These are phyloP conservation scores for Stenchaetothrips biformis DNA, from an alignment of 2,888 invertebrate species.

Conservation along the genomic window DNA sequence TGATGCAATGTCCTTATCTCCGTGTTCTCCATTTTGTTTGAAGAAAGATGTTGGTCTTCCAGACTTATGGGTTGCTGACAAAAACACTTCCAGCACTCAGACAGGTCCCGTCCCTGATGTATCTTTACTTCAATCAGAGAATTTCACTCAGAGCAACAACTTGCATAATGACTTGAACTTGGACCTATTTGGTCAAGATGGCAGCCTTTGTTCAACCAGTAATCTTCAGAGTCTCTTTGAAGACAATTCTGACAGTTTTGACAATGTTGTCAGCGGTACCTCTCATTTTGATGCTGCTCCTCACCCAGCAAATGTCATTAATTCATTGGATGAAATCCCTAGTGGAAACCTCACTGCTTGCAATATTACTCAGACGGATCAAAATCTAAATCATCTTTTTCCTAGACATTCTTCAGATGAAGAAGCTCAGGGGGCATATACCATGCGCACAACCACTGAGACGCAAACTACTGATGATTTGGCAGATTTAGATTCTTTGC, in stretches of 20 bases:
- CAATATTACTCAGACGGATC: slow-evolving; percentile 12
- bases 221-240: slow-evolving; percentile 33
- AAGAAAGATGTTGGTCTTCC: slow-evolving; percentile 35
- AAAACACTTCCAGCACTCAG: slow-evolving; percentile 46
- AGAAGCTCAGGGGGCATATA: slow-evolving; percentile 33
- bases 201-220: slow-evolving; percentile 39
- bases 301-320: neutral
- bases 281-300: neutral
- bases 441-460: slow-evolving; percentile 36
- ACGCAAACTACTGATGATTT: slow-evolving; percentile 46
- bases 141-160: slow-evolving; percentile 40
- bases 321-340: neutral
- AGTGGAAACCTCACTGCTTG: neutral
- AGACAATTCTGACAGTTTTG: slow-evolving; percentile 32
- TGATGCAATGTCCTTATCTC: slow-evolving; percentile 3
- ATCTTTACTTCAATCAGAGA: slow-evolving; percentile 42
- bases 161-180: slow-evolving; percentile 37
- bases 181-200: slow-evolving; percentile 34
- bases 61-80: slow-evolving; percentile 45
- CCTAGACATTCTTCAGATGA: slow-evolving; percentile 37
- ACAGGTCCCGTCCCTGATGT: slow-evolving; percentile 44
- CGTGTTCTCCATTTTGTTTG: neutral
- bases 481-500: slow-evolving; percentile 43
- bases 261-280: slow-evolving; percentile 6
- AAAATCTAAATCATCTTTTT: neutral